Base-by-base conservation (phyloP, 2,888 invertebrate genomes). In the Ametastegia equiseti region DNA sequence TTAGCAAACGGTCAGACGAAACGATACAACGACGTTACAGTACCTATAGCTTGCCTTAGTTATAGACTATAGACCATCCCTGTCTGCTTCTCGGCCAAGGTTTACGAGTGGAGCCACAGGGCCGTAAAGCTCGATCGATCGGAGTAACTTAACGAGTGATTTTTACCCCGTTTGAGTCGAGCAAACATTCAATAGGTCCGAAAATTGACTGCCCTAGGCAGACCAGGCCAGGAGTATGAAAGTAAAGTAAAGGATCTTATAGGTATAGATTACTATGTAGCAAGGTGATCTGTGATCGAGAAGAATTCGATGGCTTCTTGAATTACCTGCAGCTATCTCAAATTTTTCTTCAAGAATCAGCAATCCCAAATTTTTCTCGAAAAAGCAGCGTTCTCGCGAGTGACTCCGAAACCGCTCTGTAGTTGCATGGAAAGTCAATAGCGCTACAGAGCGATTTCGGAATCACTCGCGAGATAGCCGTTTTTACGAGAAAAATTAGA, bases 121-220 rank as follows among this genome's bases (percentile, higher is more conserved):
- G 19, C n/a, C 47, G 45, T 71, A 47, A 71, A 71, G 11, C 30
- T 36, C 45, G 71, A 71, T 71, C 71, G 71, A 71, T 71, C 15
- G 47, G 30, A n/a, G 45, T 23, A 47, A 71, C 27, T 47, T 71
- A 47, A 71, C 45, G 45, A 71, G 71, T 47, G 71, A 71, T 42
- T 45, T 71, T 71, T 71, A 30, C 19, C 47, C 13, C 15, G 42
- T 71, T 71, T 71, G 15, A 27, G 19, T 47, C 30, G 7, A 19
- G 39, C 67, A 67, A 67, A 39, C 67, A 67, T 67, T 67, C 67
- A 67, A 67, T 67, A 39, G 39, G 19, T 39, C 36, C 67, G 39
- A 67, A 67, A 67, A 67, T 67, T 67, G 67, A 39, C 67, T 36
- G 36, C 67, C 39, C 39, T 67, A 15, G 36, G 39, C 7, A 9